phyloP scores from a whole-genome alignment of 2,888 invertebrate genomes.

The Sesia bembeciformis region DNA sequence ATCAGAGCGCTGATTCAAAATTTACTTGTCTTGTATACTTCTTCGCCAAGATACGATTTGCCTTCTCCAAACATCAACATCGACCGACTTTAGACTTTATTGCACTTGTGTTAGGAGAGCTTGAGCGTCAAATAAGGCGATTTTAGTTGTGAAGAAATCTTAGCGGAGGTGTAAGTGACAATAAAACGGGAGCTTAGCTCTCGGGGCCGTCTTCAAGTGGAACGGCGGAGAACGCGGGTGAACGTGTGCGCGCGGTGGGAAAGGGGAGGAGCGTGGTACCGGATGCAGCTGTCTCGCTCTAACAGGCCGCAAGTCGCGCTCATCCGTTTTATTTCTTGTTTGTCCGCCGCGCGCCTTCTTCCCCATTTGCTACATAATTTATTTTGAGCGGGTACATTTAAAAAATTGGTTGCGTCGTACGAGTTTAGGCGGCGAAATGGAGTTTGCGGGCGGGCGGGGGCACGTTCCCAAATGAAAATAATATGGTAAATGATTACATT shows the following conservation, averaged over 20 bases:
- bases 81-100: slow-evolving; percentile 18
- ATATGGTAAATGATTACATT: slow-evolving; percentile 71
- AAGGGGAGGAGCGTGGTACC: slow-evolving; percentile 30
- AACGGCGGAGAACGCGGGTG: slow-evolving; percentile 23
- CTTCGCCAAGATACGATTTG: slow-evolving; percentile 19
- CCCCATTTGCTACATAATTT: slow-evolving; percentile 67
- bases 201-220: slow-evolving; percentile 68
- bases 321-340: slow-evolving; percentile 65
- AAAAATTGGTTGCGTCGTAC: slow-evolving; percentile 63
- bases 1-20: slow-evolving; percentile 58
- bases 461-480: slow-evolving; percentile 52
- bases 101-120: neutral
- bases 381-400: slow-evolving; percentile 69
- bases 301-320: slow-evolving; percentile 34
- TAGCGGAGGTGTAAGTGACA: slow-evolving; percentile 68
- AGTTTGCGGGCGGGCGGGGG: slow-evolving; percentile 45
- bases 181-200: slow-evolving; percentile 69
- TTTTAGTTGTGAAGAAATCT: slow-evolving; percentile 49
- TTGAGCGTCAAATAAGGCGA: slow-evolving; percentile 20
- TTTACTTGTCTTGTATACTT: slow-evolving; percentile 50
- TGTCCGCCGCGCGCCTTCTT: slow-evolving; percentile 45
- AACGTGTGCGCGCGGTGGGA: slow-evolving; percentile 13
- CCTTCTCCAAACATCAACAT: neutral
- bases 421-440: slow-evolving; percentile 57
- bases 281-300: slow-evolving; percentile 35